Evolutionary conservation across 2,797 vertebrate genomes (phyloP).

Genomic region (Cephalopachus bancanus): DNA sequence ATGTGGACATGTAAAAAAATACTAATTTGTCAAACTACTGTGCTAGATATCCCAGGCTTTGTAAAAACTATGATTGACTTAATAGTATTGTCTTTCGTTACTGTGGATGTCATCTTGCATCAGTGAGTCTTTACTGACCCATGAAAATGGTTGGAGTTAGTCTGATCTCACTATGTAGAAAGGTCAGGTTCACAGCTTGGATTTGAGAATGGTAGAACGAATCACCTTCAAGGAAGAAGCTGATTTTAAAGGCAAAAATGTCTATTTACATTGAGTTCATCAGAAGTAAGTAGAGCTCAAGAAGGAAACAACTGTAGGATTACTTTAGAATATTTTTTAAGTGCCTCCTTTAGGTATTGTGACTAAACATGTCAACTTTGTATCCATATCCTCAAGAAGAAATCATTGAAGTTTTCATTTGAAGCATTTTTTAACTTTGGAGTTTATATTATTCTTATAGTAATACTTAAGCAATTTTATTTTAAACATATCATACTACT

Average conservation of each 20-base stretch:
- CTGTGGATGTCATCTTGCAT: conserved; percentile 25
- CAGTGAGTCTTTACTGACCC: conserved; percentile 27
- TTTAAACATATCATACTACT: neutral
- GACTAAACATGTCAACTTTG: neutral
- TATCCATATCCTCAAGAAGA: neutral
- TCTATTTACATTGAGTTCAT: conserved; percentile 47
- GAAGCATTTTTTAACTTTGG: neutral
- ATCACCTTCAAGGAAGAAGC: conserved; percentile 24
- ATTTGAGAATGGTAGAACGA: conserved; percentile 27
- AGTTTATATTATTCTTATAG: neutral
- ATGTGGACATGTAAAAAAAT: neutral
- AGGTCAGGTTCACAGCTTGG: conserved; percentile 54
- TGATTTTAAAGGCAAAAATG: conserved; percentile 10
- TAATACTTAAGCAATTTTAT: neutral
- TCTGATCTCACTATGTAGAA: conserved; percentile 28
- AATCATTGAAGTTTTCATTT: neutral
- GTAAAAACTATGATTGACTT: neutral
- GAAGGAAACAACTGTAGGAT: conserved; percentile 31
- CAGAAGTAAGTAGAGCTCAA: conserved; percentile 45
- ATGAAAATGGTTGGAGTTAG: conserved; percentile 30
- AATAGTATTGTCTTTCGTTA: conserved; percentile 30
- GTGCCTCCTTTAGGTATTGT: neutral
- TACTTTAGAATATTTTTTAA: conserved; percentile 33
- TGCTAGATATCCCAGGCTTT: neutral
- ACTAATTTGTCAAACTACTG: neutral